Percentiles rank a stretch among this genome's conserved stretches.
Evolutionary conservation across 2,888 invertebrate genomes (phyloP).

Genomic region (Tinea semifulvella): DNA sequence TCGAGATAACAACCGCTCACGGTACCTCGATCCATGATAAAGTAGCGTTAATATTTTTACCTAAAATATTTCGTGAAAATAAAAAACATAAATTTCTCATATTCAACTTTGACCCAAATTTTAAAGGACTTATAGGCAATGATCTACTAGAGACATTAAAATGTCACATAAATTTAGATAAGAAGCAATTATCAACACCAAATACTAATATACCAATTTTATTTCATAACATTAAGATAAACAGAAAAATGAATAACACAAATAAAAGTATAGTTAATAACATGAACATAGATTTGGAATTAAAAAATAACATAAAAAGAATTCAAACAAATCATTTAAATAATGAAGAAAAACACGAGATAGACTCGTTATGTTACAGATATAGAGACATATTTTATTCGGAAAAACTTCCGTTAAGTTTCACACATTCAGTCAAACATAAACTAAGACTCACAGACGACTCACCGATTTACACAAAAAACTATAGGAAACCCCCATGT

Average conservation of each 20-base stretch:
- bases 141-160: constrained; percentile 14
- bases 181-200: background rate
- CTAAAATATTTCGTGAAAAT: constrained; percentile 9
- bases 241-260: background rate
- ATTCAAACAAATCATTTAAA: constrained; percentile 23
- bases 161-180: constrained; percentile 9
- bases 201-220: constrained; percentile 2
- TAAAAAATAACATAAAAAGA: background rate
- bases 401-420: constrained; percentile 26
- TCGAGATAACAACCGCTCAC: constrained; percentile 5
- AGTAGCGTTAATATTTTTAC: background rate
- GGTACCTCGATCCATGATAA: background rate
- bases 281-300: constrained; percentile 14
- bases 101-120: constrained; percentile 15
- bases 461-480: constrained; percentile 21
- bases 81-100: constrained; percentile 15
- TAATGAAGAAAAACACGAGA: constrained; percentile 23
- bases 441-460: constrained; percentile 23
- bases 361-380: constrained; percentile 22
- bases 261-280: background rate
- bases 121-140: constrained; percentile 15
- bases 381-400: constrained; percentile 28
- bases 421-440: constrained; percentile 28
- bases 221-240: background rate
- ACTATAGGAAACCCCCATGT: constrained; percentile 20